Evolutionary conservation across 2,888 invertebrate species (phyloP).

Genomic region (Myathropa florea): DNA sequence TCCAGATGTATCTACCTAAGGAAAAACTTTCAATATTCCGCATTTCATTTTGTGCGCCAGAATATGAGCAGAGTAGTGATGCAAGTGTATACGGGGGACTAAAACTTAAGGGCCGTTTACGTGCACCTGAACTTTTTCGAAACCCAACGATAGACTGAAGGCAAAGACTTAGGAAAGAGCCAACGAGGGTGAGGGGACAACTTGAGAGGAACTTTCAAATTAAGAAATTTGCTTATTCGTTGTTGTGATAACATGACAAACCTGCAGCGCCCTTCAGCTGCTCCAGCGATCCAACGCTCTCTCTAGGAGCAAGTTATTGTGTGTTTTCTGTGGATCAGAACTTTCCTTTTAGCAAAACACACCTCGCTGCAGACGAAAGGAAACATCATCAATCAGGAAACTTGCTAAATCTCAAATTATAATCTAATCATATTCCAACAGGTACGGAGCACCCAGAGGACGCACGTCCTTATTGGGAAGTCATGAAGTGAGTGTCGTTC

Average conservation of each 20-base stretch:
- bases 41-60: constrained; percentile 23
- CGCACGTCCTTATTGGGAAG: not conserved
- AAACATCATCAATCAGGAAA: constrained; percentile 40
- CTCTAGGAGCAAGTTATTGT: too few species aligned
- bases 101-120: constrained; percentile 25
- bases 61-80: not conserved
- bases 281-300: too few species aligned
- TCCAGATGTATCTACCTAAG: constrained; percentile 16
- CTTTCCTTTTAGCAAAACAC: constrained; percentile 25
- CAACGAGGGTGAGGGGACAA: not conserved
- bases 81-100: not conserved
- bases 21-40: constrained; percentile 48
- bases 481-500: not conserved
- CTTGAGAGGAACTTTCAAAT: constrained; percentile 61
- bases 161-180: not conserved
- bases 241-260: constrained; percentile 48
- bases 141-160: not conserved
- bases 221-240: constrained; percentile 56
- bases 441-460: not conserved
- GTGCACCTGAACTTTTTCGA: not conserved
- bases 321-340: constrained; percentile 1
- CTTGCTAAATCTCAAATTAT: constrained; percentile 38
- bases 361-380: not conserved
- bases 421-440: constrained; percentile 28
- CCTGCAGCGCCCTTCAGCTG: not conserved